Evolutionary conservation across 1,140 invertebrate species (phyloP), one percentile per base, ranked within the genome.

Genomic region (Pogonomyrmex barbatus): DNA sequence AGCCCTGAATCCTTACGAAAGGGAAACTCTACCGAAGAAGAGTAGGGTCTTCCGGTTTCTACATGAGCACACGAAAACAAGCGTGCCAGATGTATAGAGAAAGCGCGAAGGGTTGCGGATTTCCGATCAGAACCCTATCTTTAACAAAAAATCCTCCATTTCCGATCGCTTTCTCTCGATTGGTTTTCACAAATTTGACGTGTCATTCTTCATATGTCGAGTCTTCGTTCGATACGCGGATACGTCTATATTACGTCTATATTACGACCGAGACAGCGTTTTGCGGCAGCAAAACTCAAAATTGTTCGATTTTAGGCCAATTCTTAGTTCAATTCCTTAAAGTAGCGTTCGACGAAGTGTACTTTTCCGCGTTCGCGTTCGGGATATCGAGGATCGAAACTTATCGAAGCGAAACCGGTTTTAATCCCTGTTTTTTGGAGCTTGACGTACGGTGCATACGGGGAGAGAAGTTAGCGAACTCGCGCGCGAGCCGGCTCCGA

Each of bases 91-190:
- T 90, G 89, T 71, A 87, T 24, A 39, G 79, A 65, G 86, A 87
- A 90, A 81, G 71, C 56, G 45, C 71, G 78, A 83, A 87, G 84
- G 89, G 87, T 77, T 83, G 83, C 86, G 88, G 89, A 90, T 90
- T 90, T 90, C 88, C 89, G 88, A 89, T 89, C 45, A 58, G 76
- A 82, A 60, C 65, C 84, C 76, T 85, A 67, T 83, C 78, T 76
- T 87, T 68, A 78, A 45, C 65, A 63, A 73, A 68, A 54, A 88
- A 78, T 81, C 62, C 14, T 81, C 30, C 60, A 65, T 81, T 78
- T 79, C 60, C 73, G 76, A 62, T 45, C 30, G 36, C 75, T 67
- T 68, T 65, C 73, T 79, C 30, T 78, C 63, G 24, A 65, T 56
- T 58, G 42, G 4, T 47, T 56, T 56, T 17, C 52, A 2, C 47